A percentile compares a stretch with the other conserved stretches of the same genome.
These are phyloP conservation scores for Hyposoter dolosus DNA, from an alignment of 2,888 invertebrate species.

Conservation along the genomic window DNA sequence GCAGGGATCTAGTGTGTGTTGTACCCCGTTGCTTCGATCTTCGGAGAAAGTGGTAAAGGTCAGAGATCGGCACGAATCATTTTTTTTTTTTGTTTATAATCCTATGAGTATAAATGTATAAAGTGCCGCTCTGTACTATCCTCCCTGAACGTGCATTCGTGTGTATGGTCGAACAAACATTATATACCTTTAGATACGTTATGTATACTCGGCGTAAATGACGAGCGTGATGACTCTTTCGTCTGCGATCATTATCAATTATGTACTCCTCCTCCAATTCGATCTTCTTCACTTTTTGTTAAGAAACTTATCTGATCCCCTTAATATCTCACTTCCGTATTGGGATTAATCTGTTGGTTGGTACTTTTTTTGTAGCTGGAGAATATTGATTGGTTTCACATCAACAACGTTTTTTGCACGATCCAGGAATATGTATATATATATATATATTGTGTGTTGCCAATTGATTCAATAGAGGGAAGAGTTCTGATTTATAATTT, in stretches of 20 bases:
- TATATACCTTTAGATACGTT: slow-evolving; percentile 20
- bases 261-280: slow-evolving; percentile 12
- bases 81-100: slow-evolving; percentile 74
- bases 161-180: not conserved
- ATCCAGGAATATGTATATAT: not conserved
- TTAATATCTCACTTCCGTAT: slow-evolving; percentile 19
- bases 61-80: slow-evolving; percentile 78
- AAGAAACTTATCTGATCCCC: slow-evolving; percentile 32
- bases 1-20: slow-evolving; percentile 50
- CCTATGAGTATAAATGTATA: slow-evolving; percentile 51
- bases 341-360: slow-evolving; percentile 1
- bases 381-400: slow-evolving; percentile 45
- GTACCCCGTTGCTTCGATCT: slow-evolving; percentile 68
- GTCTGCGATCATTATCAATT: slow-evolving; percentile 41
- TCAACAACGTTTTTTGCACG: slow-evolving; percentile 7
- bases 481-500: not conserved
- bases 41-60: slow-evolving; percentile 81
- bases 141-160: not conserved
- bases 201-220: slow-evolving; percentile 34
- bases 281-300: slow-evolving; percentile 16
- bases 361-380: slow-evolving; percentile 22
- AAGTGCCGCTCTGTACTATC: slow-evolving; percentile 8
- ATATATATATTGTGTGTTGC: not conserved
- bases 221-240: slow-evolving; percentile 50
- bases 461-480: slow-evolving; percentile 14